A percentile compares a stretch with the other conserved stretches of the same genome.
These are phyloP conservation scores for Mastomys coucha DNA, from an alignment of 2,113 vertebrate genomes.

Conservation along the genomic window DNA sequence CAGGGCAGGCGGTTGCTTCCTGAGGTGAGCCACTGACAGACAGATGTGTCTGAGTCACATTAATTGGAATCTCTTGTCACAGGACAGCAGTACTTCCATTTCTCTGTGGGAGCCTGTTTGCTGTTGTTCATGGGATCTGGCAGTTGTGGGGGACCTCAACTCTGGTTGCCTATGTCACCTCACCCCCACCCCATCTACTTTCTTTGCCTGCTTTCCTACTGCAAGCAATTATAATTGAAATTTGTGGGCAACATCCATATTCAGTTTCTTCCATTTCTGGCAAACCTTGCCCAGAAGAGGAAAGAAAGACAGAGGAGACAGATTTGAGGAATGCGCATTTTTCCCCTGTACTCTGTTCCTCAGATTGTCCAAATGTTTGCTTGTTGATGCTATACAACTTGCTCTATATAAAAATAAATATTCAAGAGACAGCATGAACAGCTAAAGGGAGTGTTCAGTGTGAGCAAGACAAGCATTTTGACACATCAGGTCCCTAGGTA, in stretches of 20 bases:
- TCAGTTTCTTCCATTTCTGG: constrained; percentile 67
- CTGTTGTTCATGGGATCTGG: constrained; percentile 30
- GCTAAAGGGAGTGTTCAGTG: not conserved
- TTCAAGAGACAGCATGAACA: constrained; percentile 33
- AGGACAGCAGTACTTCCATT: constrained; percentile 45
- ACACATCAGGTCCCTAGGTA: not conserved
- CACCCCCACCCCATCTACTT: constrained; percentile 43
- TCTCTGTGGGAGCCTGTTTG: constrained; percentile 39
- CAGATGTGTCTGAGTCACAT: not conserved
- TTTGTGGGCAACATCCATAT: constrained; percentile 77
- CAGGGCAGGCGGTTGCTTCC: not conserved
- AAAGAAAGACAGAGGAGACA: constrained; percentile 21
- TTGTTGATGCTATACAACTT: constrained; percentile 62
- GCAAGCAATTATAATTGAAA: constrained; percentile 72
- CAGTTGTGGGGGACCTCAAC: constrained; percentile 65
- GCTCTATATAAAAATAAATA: constrained; percentile 67
- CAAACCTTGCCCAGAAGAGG: constrained; percentile 57
- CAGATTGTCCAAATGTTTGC: constrained; percentile 73
- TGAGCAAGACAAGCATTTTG: not conserved
- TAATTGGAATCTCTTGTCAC: constrained; percentile 70
- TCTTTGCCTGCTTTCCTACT: constrained; percentile 47
- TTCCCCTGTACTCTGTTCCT: constrained; percentile 66
- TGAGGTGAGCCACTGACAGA: constrained; percentile 52
- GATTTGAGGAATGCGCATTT: constrained; percentile 57
- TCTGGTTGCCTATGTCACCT: constrained; percentile 72